A percentile compares a stretch with the other conserved stretches of the same genome.
Evolutionary conservation across 2,113 vertebrate genomes (phyloP).

Genomic region (Campylomormyrus tamandua): DNA sequence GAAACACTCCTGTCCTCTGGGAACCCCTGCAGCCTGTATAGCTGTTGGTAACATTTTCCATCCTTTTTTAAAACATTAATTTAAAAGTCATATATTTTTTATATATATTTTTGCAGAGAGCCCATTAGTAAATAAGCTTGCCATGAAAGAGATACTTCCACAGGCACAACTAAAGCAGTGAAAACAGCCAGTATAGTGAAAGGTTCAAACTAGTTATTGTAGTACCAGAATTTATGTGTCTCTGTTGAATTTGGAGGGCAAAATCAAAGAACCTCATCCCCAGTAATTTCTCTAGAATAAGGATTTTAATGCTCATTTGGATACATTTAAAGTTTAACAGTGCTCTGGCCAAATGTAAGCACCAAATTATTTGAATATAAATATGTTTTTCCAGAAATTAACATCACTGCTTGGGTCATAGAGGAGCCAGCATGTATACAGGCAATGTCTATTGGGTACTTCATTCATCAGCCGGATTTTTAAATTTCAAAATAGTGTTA

Average conservation of each 20-base stretch:
- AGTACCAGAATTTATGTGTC: not conserved
- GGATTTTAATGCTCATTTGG: not conserved
- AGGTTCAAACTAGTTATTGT: not conserved
- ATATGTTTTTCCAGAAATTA: not conserved
- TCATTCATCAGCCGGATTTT: not conserved
- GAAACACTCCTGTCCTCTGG: slow-evolving; percentile 27
- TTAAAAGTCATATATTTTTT: not conserved
- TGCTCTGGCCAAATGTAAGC: not conserved
- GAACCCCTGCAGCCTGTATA: slow-evolving; percentile 13
- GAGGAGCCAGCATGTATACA: not conserved
- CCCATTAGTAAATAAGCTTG: not conserved
- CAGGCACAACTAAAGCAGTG: not conserved
- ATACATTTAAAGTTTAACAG: not conserved
- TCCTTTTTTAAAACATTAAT: slow-evolving; percentile 14
- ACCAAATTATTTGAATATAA: not conserved
- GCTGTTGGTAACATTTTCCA: slow-evolving; percentile 21
- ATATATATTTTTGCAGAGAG: not conserved
- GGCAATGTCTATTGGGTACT: not conserved
- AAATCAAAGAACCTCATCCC: not conserved
- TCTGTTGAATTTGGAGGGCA: not conserved
- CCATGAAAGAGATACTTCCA: not conserved
- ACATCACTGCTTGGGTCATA: not conserved
- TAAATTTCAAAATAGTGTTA: not conserved
- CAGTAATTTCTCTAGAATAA: not conserved
- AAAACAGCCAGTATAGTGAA: not conserved